Evolutionary conservation across 2,888 invertebrate species (phyloP), one percentile per base, ranked within the genome.

Genomic region (Antheraea assamensis): DNA sequence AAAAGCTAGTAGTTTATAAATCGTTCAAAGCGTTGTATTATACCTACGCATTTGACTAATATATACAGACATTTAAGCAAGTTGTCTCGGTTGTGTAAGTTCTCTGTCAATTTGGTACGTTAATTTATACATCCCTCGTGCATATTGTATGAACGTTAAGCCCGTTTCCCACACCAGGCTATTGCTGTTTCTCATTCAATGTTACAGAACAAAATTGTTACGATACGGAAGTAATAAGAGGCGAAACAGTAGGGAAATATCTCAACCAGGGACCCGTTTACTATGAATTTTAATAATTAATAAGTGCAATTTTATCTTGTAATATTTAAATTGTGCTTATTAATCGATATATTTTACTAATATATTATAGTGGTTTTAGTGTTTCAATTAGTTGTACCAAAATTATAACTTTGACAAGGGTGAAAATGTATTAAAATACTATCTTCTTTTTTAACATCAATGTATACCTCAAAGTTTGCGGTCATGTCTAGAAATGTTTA

Each of bases 141-240:
- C 75, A 78, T 79, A 80, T 78, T 78, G 77, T 77, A 79, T 76
- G 79, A 80, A 75, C n/a, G 61, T 68, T 75, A 73, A 42, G 55
- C 55, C 68, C 68, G 55, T 30, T 74, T 7, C 52, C 71, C 70
- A 61, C 64, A 71, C 66, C 42, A 72, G 71, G 52, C 61, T 71
- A 30, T 74, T 68, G 71, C 72, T 47, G 71, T 70, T 47, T 74
- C 55, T 73, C 73, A 42, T 71, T 61, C 30, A 42, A 64, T 71
- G 52, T 71, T 61, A 31, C 73, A 71, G 58, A 71, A 61, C 49
- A 21, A 71, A 66, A 73, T 71, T 73, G 31, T 7, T 13, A 42
- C 10, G 42, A 42, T 13, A 42, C 52, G 64, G 52, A 49, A 10
- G 52, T 73, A 49, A 71, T 52, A 24, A 5, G n/a, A 47, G 27